Conservation (phyloP, 2,113 vertebrate genomes). For the Scolopax mira region DNA sequence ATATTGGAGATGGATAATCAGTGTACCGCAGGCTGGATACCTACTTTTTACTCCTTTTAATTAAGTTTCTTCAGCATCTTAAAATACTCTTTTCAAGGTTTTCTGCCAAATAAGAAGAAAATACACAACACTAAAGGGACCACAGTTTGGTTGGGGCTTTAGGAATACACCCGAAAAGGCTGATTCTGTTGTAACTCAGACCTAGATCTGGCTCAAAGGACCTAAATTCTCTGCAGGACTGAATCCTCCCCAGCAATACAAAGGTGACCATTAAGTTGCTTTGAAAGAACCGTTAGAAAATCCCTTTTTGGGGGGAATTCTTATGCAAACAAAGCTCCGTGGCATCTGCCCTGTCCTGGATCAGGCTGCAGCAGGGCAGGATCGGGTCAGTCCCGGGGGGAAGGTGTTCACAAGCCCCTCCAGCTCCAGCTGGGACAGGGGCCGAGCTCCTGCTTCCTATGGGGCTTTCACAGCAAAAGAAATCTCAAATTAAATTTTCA, state of each 20-base stretch:
- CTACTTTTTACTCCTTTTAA: not conserved
- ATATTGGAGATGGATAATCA: not conserved
- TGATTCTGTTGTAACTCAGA: not conserved
- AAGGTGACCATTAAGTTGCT: not conserved
- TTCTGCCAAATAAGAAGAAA: not conserved
- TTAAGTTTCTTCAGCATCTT: not conserved
- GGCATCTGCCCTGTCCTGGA: not conserved
- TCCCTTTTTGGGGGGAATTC: not conserved
- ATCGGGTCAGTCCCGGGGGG: rapidly evolving
- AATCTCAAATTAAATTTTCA: not conserved
- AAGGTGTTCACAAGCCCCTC: not conserved
- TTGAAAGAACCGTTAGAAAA: not conserved
- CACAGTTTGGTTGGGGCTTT: not conserved
- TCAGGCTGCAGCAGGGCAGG: not conserved
- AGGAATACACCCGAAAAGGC: not conserved
- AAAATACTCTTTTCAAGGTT: not conserved
- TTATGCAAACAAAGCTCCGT: not conserved
- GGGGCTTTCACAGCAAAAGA: not conserved
- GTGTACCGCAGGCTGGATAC: not conserved
- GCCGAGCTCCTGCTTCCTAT: not conserved
- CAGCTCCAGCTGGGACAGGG: not conserved
- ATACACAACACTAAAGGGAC: not conserved
- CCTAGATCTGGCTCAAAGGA: not conserved
- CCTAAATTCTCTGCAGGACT: not conserved
- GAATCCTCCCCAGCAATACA: not conserved